Evolutionary conservation across 2,113 vertebrate genomes (phyloP).

Genomic region (Phoxinus phoxinus): DNA sequence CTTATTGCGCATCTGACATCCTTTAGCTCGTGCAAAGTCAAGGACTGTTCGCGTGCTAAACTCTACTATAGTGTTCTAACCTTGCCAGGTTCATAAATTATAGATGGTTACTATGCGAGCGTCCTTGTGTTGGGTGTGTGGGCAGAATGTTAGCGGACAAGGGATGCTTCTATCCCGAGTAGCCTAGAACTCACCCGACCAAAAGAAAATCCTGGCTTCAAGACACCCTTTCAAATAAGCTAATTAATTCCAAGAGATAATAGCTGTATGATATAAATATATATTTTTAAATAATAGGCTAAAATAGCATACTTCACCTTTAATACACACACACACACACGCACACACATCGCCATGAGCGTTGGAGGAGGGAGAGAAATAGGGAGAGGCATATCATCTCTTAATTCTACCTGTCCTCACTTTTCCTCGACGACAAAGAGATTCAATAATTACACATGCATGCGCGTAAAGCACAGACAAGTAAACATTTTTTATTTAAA

Average conservation of each 20-base stretch:
- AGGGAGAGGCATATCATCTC: background rate
- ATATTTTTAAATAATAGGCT: too few species aligned
- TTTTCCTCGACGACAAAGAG: background rate
- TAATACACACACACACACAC: background rate
- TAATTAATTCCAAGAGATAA: background rate
- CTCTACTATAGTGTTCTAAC: conserved; percentile 8
- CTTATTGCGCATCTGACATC: background rate
- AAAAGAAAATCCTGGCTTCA: background rate
- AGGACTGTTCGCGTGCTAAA: conserved; percentile 3
- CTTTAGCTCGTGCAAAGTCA: background rate
- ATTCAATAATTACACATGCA: background rate
- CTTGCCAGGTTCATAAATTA: conserved; percentile 2
- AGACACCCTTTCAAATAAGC: background rate
- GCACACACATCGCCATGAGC: background rate
- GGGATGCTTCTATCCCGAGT: background rate
- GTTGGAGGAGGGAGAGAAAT: background rate
- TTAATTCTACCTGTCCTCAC: conserved; percentile 6
- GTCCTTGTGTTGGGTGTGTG: background rate
- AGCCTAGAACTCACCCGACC: background rate
- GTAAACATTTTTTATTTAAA: background rate
- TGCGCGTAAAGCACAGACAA: background rate
- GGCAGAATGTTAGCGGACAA: background rate
- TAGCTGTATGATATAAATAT: background rate
- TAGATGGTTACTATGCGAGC: background rate
- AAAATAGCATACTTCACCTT: too few species aligned